Evolutionary conservation across 1,140 invertebrate species (phyloP), one percentile per base, ranked within the genome.

Genomic region (Dinoponera quadriceps): DNA sequence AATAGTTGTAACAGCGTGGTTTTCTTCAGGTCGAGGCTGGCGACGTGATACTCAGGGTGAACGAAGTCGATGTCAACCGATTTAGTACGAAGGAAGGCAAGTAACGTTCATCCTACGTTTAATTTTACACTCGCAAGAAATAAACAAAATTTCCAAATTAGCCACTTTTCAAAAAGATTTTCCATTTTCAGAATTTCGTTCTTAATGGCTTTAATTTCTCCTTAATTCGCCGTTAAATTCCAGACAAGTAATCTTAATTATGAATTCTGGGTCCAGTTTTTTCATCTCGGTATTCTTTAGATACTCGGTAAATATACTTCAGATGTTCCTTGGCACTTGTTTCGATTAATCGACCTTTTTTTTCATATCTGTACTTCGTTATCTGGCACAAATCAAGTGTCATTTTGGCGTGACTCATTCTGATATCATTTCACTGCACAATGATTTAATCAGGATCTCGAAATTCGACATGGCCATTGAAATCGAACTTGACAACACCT

Each of bases 21-120:
- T 94, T 82, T 54, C 97, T 96, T 88, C 95, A 98, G 97, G 96
- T 98, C 85, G 97, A 98, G 95, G 97, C 97, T 88, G 98, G 98
- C 86, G 98, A 99, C 95, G 96, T 98, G 91, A 97, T 98, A 94
- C 95, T 98, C 92, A 97, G 97, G 96, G 97, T 98, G 91, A 98
- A 98, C 95, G 97, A 97, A 94, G 97, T 97, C 91, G 97, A 98
- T 95, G 97, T 98, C 88, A 97, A 98, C 95, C 96, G 96, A 93
- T 97, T 98, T 91, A 98, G 96, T 93, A 98, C 97, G 89, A 98
- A 98, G 96, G 97, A 98, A 97, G 97, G 97, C 97, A 93, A 94
- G 81, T 88, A 80, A 16, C 16, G 20, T 68, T 25, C 33, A 54
- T 9, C 25, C 27, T 54, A 65, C 27, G 29, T 57, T 48, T 4